Evolutionary conservation across 2,797 vertebrate species (phyloP).

Genomic region (Perodicticus potto): DNA sequence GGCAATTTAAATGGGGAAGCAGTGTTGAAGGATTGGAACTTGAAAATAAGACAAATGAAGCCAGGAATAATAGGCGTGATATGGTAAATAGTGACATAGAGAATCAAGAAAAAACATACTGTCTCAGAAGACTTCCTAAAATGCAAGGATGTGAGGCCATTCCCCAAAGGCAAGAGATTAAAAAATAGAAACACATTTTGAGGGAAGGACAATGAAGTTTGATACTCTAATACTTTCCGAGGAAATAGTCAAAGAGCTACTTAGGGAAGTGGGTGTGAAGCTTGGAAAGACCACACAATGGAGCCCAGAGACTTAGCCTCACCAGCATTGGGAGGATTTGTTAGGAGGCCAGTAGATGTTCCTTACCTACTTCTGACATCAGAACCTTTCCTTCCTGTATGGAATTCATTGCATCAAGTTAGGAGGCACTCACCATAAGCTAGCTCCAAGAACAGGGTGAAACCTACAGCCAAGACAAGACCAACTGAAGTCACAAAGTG

Average conservation of each 20-base stretch:
- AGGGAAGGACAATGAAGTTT: neutral
- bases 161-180: neutral
- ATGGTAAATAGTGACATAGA: neutral
- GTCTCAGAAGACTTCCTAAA: neutral
- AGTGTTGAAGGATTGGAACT: neutral
- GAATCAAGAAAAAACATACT: neutral
- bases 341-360: neutral
- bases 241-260: neutral
- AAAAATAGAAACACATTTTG: neutral
- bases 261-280: neutral
- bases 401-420: neutral
- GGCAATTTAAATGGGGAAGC: neutral
- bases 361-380: neutral
- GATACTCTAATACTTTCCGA: neutral
- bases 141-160: neutral
- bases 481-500: neutral
- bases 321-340: rapidly evolving
- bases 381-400: neutral
- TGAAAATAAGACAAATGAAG: neutral
- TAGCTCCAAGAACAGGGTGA: neutral
- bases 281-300: neutral
- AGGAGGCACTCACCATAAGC: neutral
- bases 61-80: neutral
- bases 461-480: neutral
- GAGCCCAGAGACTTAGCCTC: neutral